phyloP scores from a whole-genome alignment of 2,797 vertebrate genomes.

The Ctenosaura bakeri region DNA sequence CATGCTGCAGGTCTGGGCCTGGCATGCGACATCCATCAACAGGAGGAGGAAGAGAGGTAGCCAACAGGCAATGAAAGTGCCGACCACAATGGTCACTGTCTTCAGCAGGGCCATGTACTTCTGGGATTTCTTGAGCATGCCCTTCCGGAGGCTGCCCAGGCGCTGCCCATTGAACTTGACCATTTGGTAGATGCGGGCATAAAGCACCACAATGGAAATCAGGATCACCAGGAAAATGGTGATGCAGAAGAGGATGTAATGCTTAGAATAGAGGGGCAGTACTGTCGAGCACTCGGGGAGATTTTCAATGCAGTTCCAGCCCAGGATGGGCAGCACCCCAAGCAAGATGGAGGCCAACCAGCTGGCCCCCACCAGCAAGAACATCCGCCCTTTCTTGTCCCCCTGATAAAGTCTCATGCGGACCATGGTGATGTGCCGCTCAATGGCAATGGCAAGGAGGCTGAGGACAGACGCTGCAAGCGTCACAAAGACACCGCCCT shows the following conservation, averaged over 20 bases:
- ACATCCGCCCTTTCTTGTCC: conserved; percentile 85
- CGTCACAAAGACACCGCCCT: conserved; percentile 91
- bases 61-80: conserved; percentile 92
- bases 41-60: conserved; percentile 90
- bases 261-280: conserved; percentile 90
- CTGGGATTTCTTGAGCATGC: conserved; percentile 80
- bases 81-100: conserved; percentile 90
- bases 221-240: conserved; percentile 85
- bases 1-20: conserved; percentile 77
- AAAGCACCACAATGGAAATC: conserved; percentile 87
- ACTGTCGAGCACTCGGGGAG: conserved; percentile 88
- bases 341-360: conserved; percentile 87
- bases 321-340: conserved; percentile 87
- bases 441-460: conserved; percentile 90
- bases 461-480: conserved; percentile 90
- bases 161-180: conserved; percentile 86
- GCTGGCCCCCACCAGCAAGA: conserved; percentile 84
- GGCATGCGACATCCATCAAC: conserved; percentile 87
- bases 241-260: conserved; percentile 89
- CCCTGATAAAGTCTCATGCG: conserved; percentile 87
- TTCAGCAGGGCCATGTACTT: conserved; percentile 90
- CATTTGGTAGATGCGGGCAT: conserved; percentile 87
- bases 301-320: conserved; percentile 90
- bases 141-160: conserved; percentile 75
- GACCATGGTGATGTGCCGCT: conserved; percentile 91